Percentiles rank a stretch among this genome's conserved stretches.
Evolutionary conservation across 2,797 vertebrate species (phyloP).

Genomic region (Rhodeus uyekii): DNA sequence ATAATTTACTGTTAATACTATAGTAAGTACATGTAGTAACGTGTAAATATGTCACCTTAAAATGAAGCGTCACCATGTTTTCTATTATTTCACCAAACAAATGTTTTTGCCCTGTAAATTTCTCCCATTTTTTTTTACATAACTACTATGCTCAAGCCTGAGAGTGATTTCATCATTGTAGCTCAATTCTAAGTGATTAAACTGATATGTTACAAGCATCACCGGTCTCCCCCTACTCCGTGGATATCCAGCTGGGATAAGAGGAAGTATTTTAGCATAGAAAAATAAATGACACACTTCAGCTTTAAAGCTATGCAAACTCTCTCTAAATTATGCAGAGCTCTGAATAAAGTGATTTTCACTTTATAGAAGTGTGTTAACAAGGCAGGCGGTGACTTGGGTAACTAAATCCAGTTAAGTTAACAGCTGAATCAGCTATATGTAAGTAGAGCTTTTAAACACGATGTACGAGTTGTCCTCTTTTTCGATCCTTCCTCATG

Average conservation of each 20-base stretch:
- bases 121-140: neutral
- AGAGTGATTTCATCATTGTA: neutral
- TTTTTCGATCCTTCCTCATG: neutral
- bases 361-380: neutral
- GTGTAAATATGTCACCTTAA: too few relatives aligned
- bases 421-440: slow-evolving; percentile 32
- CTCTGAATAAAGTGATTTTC: neutral
- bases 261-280: neutral
- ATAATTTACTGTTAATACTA: too few relatives aligned
- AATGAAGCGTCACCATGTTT: too few relatives aligned
- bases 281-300: neutral
- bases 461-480: neutral
- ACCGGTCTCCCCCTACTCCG: neutral
- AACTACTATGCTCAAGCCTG: neutral
- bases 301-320: slow-evolving; percentile 15
- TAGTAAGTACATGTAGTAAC: too few relatives aligned
- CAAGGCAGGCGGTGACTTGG: neutral
- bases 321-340: slow-evolving; percentile 17
- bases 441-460: slow-evolving; percentile 26
- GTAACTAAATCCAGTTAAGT: slow-evolving; percentile 13
- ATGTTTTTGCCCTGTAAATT: neutral
- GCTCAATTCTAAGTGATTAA: neutral
- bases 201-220: neutral
- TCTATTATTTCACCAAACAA: neutral
- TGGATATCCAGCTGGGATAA: neutral